Evolutionary conservation across 2,888 invertebrate genomes (phyloP), one percentile per base, ranked within the genome.

Genomic region (Drosophila siamana): DNA sequence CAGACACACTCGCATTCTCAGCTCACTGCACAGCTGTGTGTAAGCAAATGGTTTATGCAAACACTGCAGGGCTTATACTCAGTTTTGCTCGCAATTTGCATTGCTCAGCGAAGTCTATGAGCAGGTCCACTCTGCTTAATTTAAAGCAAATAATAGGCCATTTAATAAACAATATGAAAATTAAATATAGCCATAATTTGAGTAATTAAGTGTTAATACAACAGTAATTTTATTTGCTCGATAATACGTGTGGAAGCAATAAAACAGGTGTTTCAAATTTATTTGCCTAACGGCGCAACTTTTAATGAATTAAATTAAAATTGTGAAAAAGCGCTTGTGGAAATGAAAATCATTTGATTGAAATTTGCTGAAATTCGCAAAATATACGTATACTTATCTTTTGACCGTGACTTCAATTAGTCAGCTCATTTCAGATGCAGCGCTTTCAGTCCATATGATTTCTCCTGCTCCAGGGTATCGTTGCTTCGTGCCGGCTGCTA

Each of bases 21-120:
- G 48, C 9, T 22, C 30, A 62, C 28, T 51, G 41, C 74, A 60
- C 51, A 73, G 46, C 62, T 63, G 61, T 61, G 60, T 64, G 65
- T 48, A 46, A 51, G 73, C 78, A 73, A 67, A 62, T 73, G 68
- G 55, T 56, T 67, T 67, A 30, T 54, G 52, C 16, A 30, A 41
- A 30, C 40, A 41, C 72, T 76, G 47, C 40, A 46, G 78, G 67
- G 60, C 16, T 54, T 76, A 61, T 65, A 36, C 51, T 38, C 40
- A 44, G 28, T 50, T 69, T 9, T 43, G n/a, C 50, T 22, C 50
- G 6, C 30, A 30, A 41, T 6, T 28, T n/a, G 19, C 28, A 41
- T 19, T 48, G 46, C 15, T 46, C n/a, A n/a, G n/a, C n/a, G n/a
- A n/a, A n/a, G 3, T 19, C 5, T 28, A 19, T 15, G 28, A 28